phyloP scores from a whole-genome alignment of 2,888 invertebrate genomes.

The Cataglyphis cursor region DNA sequence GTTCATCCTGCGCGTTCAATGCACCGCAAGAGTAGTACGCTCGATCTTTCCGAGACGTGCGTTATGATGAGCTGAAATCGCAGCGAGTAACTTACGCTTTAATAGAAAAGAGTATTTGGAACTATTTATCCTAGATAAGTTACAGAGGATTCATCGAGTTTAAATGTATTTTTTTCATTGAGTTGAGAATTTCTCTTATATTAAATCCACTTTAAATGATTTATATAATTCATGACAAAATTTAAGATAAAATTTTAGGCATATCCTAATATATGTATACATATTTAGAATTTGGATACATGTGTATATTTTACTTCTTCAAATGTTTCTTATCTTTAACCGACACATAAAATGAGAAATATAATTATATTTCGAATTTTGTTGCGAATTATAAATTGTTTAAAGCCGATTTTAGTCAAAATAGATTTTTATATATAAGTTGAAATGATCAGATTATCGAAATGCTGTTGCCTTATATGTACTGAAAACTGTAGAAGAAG shows the following conservation, averaged over 20 bases:
- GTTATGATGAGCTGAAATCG: slow-evolving; percentile 39
- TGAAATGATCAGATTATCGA: not conserved
- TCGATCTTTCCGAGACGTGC: slow-evolving; percentile 1
- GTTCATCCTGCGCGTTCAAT: slow-evolving; percentile 38
- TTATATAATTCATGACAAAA: no score
- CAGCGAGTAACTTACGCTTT: slow-evolving; percentile 17
- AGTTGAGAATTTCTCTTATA: no score
- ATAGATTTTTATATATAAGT: no score
- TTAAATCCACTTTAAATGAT: no score
- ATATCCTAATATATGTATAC: not conserved
- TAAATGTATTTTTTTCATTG: not conserved
- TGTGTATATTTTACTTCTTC: not conserved
- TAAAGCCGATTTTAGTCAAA: no score
- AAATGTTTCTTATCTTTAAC: no score
- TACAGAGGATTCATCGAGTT: not conserved
- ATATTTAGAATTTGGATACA: not conserved
- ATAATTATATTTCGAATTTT: not conserved
- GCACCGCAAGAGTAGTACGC: slow-evolving; percentile 26
- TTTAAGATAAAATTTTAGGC: not conserved
- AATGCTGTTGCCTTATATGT: not conserved
- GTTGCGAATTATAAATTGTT: not conserved
- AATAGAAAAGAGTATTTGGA: slow-evolving; percentile 19
- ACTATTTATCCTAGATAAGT: slow-evolving; percentile 13
- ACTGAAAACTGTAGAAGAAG: not conserved
- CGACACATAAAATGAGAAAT: not conserved